Conservation (phyloP, 2,797 vertebrate genomes). For the Tadarida brasiliensis region DNA sequence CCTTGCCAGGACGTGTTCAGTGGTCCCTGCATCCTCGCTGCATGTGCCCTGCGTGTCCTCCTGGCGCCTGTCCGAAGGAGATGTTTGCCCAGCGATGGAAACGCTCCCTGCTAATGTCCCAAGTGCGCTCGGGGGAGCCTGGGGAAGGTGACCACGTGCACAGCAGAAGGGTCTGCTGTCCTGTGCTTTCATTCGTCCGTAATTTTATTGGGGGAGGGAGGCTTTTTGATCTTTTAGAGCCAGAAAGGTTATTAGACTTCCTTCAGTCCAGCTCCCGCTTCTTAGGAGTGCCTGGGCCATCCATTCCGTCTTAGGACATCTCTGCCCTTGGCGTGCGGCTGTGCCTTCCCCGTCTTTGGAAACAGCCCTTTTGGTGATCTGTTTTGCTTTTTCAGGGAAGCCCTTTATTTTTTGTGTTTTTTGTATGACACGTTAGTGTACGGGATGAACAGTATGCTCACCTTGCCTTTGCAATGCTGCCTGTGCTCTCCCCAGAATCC, state of each 20-base stretch:
- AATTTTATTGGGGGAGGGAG: background rate
- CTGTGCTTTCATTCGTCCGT: background rate
- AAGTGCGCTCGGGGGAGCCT: background rate
- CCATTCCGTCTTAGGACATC: background rate
- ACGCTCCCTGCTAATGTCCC: background rate
- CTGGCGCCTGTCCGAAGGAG: background rate
- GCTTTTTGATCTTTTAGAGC: background rate
- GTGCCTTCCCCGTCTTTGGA: background rate
- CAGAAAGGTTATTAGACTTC: background rate
- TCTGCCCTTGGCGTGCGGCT: background rate
- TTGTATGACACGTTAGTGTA: background rate
- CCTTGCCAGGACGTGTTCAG: background rate
- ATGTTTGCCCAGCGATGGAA: background rate
- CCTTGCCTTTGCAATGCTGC: background rate
- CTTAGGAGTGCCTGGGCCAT: background rate
- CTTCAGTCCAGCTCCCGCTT: background rate
- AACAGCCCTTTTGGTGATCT: background rate
- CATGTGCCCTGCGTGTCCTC: rapidly evolving
- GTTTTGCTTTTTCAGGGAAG: background rate
- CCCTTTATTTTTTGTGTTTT: background rate
- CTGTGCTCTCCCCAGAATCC: background rate
- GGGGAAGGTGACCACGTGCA: background rate
- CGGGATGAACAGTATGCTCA: background rate
- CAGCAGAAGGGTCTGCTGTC: background rate
- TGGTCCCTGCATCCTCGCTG: background rate